Evolutionary conservation across 2,888 invertebrate species (phyloP), one percentile per base, ranked within the genome.

Genomic region (Ectemnius cavifrons): DNA sequence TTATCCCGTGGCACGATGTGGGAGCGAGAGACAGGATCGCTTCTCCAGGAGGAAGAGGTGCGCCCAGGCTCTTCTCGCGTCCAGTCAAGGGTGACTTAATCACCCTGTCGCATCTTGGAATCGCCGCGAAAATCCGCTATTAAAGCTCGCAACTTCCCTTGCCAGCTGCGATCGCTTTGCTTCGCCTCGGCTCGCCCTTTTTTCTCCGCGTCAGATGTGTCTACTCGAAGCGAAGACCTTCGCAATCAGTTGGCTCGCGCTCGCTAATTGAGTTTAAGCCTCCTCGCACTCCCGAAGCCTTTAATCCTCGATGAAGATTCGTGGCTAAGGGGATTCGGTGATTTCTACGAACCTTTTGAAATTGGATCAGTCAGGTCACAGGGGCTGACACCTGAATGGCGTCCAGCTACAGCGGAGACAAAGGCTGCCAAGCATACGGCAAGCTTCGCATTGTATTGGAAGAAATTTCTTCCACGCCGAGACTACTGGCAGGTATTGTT

Each of bases 31-130:
- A 37, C 8, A 37, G 37, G 37, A 37, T 37, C 11, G 37, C 8
- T 11, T 6, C 37, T 37, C 37, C 8, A 11, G 8, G 37, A 37
- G 37, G 37, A 37, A 37, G 37, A 37, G 37, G 37, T 37, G 37
- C 37, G 37, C 8, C 37, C 37, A 11, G 37, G 1, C 61, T 68
- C 37, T 37, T 11, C 67, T 62, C 69, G 64, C 57, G 62, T 63
- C 80, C 74, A 79, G 78, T 79, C 81, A 83, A 83, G 79, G 77
- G 81, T 82, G 86, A 88, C 87, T 89, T 88, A 88, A 89, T 89
- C 89, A 86, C 83, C 82, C 80, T 81, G 79, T 85, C 85, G 85
- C 85, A 88, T 89, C 89, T 89, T 63, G 59, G 79, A 79, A 85
- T 84, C 85, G 79, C 67, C 67, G 78, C 77, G 86, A 86, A 87